A percentile compares a stretch with the other conserved stretches of the same genome.
Conservation (phyloP, 64 coral and sea anemone genomes). For the Acropora yongei region DNA sequence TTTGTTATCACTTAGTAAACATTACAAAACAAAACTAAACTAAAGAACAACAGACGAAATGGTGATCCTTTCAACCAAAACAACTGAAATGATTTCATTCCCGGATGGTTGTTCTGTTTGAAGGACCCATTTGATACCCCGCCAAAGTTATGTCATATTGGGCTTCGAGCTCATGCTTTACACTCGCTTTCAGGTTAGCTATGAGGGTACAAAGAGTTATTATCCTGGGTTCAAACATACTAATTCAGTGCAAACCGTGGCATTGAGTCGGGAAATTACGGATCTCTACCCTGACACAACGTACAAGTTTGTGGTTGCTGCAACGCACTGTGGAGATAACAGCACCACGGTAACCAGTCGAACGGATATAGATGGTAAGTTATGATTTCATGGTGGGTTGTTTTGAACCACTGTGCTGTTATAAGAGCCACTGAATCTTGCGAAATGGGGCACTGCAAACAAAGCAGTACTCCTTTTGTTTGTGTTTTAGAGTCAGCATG, state of each 20-base stretch:
- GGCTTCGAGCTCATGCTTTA: neutral
- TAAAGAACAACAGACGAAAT: neutral
- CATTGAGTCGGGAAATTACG: neutral
- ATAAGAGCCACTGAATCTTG: no score
- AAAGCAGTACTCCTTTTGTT: no score
- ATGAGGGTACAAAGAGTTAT: neutral
- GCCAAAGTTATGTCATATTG: neutral
- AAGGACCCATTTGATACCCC: neutral
- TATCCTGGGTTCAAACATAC: neutral
- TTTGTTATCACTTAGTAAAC: no score
- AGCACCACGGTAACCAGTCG: neutral
- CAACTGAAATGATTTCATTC: no score
- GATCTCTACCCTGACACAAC: neutral
- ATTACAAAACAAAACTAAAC: no score
- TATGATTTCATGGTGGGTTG: no score
- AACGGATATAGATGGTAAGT: neutral
- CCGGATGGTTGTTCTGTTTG: no score
- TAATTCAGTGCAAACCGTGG: neutral
- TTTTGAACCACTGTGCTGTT: no score
- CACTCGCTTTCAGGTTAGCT: neutral
- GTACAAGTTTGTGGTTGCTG: neutral
- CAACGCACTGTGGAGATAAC: neutral
- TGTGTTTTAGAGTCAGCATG: neutral
- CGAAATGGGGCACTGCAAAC: no score
- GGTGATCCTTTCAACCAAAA: neutral